phyloP scores from a whole-genome alignment of 2,888 invertebrate species.

The Venusia cambrica region DNA sequence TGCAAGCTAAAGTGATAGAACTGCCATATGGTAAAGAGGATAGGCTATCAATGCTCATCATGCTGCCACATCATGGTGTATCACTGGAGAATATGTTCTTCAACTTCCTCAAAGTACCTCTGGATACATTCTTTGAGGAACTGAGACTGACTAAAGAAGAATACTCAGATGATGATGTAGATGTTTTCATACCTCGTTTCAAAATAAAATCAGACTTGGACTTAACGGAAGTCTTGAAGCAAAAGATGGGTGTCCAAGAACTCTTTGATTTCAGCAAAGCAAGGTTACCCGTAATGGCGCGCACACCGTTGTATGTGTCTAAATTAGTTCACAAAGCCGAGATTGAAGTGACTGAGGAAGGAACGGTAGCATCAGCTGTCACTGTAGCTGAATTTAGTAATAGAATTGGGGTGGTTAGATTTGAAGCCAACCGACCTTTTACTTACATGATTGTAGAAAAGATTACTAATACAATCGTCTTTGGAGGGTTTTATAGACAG shows the following conservation, averaged over 20 bases:
- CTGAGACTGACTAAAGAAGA: slow-evolving; percentile 69
- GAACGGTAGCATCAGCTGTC: slow-evolving; percentile 85
- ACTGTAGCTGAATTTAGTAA: slow-evolving; percentile 73
- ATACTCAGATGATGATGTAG: slow-evolving; percentile 82
- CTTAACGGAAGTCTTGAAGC: slow-evolving; percentile 71
- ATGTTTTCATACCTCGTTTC: slow-evolving; percentile 84
- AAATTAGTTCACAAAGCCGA: slow-evolving; percentile 85
- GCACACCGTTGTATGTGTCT: slow-evolving; percentile 76
- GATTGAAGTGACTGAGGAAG: slow-evolving; percentile 88
- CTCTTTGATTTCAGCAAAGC: slow-evolving; percentile 74
- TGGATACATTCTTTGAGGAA: slow-evolving; percentile 72
- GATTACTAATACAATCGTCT: slow-evolving; percentile 66
- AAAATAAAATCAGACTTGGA: slow-evolving; percentile 80
- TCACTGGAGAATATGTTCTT: slow-evolving; percentile 74
- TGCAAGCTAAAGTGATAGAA: slow-evolving; percentile 84
- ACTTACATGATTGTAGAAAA: slow-evolving; percentile 85
- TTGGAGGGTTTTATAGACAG: slow-evolving; percentile 62
- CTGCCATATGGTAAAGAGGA: slow-evolving; percentile 83
- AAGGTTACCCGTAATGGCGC: slow-evolving; percentile 66
- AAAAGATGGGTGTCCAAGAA: slow-evolving; percentile 69
- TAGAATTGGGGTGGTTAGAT: slow-evolving; percentile 78
- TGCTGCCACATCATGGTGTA: slow-evolving; percentile 82
- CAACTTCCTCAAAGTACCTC: slow-evolving; percentile 66
- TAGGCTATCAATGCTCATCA: slow-evolving; percentile 82
- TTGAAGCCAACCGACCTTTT: slow-evolving; percentile 84